Percentiles rank a stretch among this genome's conserved stretches.
phyloP scores from a whole-genome alignment of 2,797 vertebrate genomes.

The Myotis planiceps region DNA sequence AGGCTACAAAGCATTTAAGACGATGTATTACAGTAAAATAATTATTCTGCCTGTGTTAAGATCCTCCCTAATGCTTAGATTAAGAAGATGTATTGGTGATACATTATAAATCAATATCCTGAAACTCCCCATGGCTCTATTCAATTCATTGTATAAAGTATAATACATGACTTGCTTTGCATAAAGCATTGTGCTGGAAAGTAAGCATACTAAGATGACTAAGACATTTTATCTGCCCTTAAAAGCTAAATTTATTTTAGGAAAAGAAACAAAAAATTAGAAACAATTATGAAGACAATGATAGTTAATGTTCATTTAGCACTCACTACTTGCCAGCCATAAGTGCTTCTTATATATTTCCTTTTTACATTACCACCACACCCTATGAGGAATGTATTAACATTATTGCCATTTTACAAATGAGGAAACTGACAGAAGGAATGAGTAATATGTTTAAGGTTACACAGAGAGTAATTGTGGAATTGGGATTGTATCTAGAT shows the following conservation, averaged over 20 bases:
- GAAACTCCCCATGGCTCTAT: not conserved
- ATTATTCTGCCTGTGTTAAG: not conserved
- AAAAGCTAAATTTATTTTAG: not conserved
- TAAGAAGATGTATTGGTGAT: not conserved
- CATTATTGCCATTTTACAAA: not conserved
- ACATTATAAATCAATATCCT: not conserved
- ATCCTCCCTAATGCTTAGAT: not conserved
- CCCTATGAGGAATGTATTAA: not conserved
- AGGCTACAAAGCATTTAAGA: not conserved
- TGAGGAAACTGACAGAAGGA: not conserved
- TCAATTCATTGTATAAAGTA: not conserved
- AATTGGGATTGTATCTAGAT: not conserved
- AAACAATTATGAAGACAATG: not conserved
- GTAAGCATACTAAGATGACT: not conserved
- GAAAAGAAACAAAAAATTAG: not conserved
- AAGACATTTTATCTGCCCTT: not conserved
- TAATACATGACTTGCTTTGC: not conserved
- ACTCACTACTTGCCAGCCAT: not conserved
- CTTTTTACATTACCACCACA: not conserved
- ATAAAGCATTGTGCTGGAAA: not conserved
- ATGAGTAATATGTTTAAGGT: not conserved
- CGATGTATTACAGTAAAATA: not conserved
- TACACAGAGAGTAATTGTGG: not conserved
- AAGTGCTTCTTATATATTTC: not conserved
- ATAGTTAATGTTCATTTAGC: not conserved